Evolutionary conservation across 2,113 vertebrate genomes (phyloP).

Genomic region (human (Homo sapiens)): GRCh38 chr22:46630501-46631000

Average conservation of each 20-base stretch:
- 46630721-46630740: background rate
- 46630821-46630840: fast-evolving
- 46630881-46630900: fast-evolving
- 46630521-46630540: too few species aligned
- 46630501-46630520: too few species aligned
- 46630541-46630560: too few species aligned
- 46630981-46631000: too few species aligned
- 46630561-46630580: too few species aligned
- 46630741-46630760: too few species aligned
- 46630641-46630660: background rate
- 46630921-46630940: fast-evolving
- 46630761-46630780: fast-evolving
- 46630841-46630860: fast-evolving
- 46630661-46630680: background rate
- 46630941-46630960: fast-evolving
- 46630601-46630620: background rate
- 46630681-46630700: background rate
- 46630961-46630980: fast-evolving
- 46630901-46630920: fast-evolving
- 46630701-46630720: fast-evolving
- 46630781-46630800: fast-evolving
- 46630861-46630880: fast-evolving
- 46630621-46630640: background rate
- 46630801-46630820: fast-evolving
- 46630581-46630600: too few species aligned